phyloP scores from a whole-genome alignment of 2,113 vertebrate genomes.

The Grus americana region DNA sequence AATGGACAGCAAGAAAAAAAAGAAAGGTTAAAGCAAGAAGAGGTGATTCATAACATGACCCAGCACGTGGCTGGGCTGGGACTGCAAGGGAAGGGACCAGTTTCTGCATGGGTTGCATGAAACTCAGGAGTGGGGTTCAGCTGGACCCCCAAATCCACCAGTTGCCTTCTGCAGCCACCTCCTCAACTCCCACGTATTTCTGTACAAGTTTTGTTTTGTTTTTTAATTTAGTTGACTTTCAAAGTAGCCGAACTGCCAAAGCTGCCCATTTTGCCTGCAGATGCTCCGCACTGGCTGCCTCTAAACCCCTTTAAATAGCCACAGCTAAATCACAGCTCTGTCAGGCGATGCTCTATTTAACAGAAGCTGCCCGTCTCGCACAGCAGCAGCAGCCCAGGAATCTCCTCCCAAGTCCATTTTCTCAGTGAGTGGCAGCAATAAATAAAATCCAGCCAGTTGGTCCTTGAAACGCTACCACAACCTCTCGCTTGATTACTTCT shows the following conservation, averaged over 20 bases:
- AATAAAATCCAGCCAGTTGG: constrained; percentile 56
- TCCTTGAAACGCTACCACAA: constrained; percentile 11
- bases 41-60: background rate
- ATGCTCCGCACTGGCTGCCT: constrained; percentile 51
- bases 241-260: background rate
- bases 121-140: background rate
- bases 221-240: background rate
- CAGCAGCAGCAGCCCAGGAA: constrained; percentile 6
- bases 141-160: background rate
- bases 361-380: background rate
- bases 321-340: constrained; percentile 57
- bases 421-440: constrained; percentile 52
- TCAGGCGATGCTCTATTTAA: constrained; percentile 65
- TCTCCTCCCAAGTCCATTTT: constrained; percentile 57
- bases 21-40: background rate
- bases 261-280: constrained; percentile 36
- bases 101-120: background rate
- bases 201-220: background rate
- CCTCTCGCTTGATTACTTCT: constrained; percentile 1
- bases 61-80: background rate
- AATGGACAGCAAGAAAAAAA: background rate
- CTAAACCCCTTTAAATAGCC: constrained; percentile 23
- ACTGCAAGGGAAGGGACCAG: background rate
- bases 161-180: background rate
- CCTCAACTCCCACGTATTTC: background rate